Conservation (phyloP, 2,797 vertebrate genomes). For the Myotis daubentonii region DNA sequence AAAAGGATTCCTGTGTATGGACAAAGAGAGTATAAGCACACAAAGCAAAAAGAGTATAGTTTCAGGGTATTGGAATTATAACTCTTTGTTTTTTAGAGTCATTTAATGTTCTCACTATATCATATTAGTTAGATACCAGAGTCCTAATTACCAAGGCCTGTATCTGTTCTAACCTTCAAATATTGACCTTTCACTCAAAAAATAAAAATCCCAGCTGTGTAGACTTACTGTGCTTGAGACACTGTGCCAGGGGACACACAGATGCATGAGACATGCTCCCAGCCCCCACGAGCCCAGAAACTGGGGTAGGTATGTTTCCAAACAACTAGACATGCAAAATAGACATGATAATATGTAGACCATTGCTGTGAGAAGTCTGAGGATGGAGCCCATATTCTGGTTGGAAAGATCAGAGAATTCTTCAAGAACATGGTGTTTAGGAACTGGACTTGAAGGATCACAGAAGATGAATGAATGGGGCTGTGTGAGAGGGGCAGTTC, state of each 20-base stretch:
- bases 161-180: background rate
- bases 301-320: rapidly evolving
- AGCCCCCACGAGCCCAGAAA: background rate
- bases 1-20: background rate
- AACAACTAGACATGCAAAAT: background rate
- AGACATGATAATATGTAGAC: rapidly evolving
- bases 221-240: no score
- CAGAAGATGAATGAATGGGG: background rate
- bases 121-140: background rate
- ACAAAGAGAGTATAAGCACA: background rate
- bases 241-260: background rate
- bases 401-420: background rate
- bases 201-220: background rate
- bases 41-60: background rate
- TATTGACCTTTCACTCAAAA: background rate
- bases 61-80: background rate
- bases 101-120: background rate
- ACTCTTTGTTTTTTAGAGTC: background rate
- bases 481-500: background rate
- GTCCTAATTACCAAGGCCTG: background rate
- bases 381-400: background rate
- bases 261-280: background rate
- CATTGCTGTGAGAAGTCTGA: background rate
- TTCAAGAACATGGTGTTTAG: background rate
- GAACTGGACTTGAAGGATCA: background rate